Evolutionary conservation across 35 echinoderm and acorn worm genomes (phyloP).

Genomic region (Ophiothrix spiculata): DNA sequence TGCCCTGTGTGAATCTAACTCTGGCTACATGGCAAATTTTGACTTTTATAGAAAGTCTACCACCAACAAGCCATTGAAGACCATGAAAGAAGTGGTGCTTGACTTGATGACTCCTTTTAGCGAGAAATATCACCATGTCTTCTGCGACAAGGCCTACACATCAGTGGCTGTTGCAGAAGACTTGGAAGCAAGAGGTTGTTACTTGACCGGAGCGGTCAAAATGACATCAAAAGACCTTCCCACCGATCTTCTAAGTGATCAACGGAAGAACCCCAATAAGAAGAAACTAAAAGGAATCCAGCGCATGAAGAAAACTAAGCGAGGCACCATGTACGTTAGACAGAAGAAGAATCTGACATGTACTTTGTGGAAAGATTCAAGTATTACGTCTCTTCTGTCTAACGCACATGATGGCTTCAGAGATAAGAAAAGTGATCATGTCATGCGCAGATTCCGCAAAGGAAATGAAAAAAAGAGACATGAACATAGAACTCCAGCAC

Average conservation of each 20-base stretch:
- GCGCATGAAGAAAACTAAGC: no score
- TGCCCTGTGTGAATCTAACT: not conserved
- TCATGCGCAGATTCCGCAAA: not conserved
- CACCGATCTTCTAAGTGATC: no score
- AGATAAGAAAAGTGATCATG: not conserved
- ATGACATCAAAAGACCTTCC: not conserved
- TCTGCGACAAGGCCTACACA: not conserved
- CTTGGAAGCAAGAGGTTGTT: not conserved
- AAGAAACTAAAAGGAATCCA: no score
- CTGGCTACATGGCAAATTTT: not conserved
- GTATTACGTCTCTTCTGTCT: conserved; percentile 17
- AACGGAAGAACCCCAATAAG: no score
- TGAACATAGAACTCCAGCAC: not conserved
- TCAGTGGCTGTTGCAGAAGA: not conserved
- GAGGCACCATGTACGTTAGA: not conserved
- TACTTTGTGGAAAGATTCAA: conserved; percentile 28
- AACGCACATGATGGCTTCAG: conserved; percentile 17
- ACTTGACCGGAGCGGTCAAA: not conserved
- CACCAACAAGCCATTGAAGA: no score
- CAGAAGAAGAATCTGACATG: not conserved
- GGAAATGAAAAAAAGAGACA: not conserved
- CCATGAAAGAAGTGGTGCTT: not conserved
- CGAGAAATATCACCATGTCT: not conserved
- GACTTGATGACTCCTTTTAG: not conserved
- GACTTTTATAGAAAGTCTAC: not conserved